Percentiles rank a stretch among this genome's conserved stretches.
phyloP scores from a whole-genome alignment of 2,888 invertebrate genomes.

The Sthenelais limicola region DNA sequence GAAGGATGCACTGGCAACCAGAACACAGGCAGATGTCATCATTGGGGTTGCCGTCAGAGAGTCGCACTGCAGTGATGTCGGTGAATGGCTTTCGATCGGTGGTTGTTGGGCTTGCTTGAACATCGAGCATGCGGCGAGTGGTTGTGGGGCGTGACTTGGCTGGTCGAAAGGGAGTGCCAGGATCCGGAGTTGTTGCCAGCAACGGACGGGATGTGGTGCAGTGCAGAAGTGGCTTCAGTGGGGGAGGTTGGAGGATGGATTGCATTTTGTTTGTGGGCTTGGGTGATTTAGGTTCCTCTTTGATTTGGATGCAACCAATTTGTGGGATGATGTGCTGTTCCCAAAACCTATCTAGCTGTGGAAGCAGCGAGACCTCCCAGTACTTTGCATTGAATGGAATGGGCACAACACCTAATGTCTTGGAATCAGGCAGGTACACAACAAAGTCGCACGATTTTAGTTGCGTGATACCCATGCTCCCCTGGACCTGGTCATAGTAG shows the following conservation, averaged over 20 bases:
- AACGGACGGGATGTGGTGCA: too few species aligned
- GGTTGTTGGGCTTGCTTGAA: not conserved
- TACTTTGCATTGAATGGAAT: not conserved
- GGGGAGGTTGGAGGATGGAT: too few species aligned
- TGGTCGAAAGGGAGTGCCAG: too few species aligned
- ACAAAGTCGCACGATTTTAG: conserved; percentile 25
- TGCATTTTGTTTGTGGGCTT: too few species aligned
- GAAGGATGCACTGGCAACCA: not conserved
- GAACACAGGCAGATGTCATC: not conserved
- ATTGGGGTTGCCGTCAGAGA: not conserved
- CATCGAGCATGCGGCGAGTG: not conserved
- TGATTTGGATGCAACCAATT: not conserved
- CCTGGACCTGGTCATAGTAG: conserved; percentile 41
- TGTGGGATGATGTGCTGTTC: not conserved
- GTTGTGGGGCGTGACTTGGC: not conserved
- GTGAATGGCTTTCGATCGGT: not conserved
- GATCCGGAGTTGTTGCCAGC: too few species aligned
- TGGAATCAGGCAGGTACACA: conserved; percentile 33
- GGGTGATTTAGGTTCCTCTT: too few species aligned
- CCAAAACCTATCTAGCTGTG: not conserved
- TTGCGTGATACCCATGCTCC: conserved; percentile 26
- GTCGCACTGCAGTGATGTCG: not conserved
- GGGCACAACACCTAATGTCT: not conserved
- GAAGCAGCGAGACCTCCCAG: not conserved
- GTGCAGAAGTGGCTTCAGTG: too few species aligned